Percentiles rank a stretch among this genome's conserved stretches.
These are phyloP conservation scores for Oscheius onirici DNA, from an alignment of 2,888 invertebrate genomes.

Conservation along the genomic window DNA sequence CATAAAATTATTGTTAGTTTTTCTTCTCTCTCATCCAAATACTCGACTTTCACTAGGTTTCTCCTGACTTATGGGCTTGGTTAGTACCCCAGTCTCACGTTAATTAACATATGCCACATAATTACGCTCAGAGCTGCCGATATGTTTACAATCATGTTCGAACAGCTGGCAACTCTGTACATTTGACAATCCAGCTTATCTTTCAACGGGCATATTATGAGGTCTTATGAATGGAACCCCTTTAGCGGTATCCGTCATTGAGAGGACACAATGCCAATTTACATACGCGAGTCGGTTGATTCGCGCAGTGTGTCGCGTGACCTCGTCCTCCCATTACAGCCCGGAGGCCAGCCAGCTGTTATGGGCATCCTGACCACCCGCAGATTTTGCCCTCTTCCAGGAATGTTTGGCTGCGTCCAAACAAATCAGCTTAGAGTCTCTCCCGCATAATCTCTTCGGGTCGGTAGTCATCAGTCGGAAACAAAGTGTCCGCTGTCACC, in stretches of 20 bases:
- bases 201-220: not conserved
- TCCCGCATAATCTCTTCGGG: not conserved
- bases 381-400: not conserved
- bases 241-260: not conserved
- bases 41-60: too few relatives aligned
- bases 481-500: not conserved
- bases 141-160: slow-evolving; percentile 9
- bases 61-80: too few relatives aligned
- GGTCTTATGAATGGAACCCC: not conserved
- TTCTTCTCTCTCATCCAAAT: too few relatives aligned
- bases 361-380: not conserved
- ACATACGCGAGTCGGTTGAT: slow-evolving; percentile 19
- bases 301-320: slow-evolving; percentile 25
- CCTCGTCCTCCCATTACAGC: slow-evolving; percentile 18
- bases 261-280: slow-evolving; percentile 17
- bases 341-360: not conserved
- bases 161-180: not conserved
- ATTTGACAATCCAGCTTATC: not conserved
- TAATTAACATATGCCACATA: slow-evolving; percentile 11
- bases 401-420: not conserved
- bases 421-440: slow-evolving; percentile 3
- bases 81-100: not conserved
- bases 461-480: not conserved
- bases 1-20: too few relatives aligned
- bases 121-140: slow-evolving; percentile 12